These are phyloP conservation scores for Desmophyllum pertusum DNA, from an alignment of 92 coral and sea anemone species.

Conservation along the genomic window DNA sequence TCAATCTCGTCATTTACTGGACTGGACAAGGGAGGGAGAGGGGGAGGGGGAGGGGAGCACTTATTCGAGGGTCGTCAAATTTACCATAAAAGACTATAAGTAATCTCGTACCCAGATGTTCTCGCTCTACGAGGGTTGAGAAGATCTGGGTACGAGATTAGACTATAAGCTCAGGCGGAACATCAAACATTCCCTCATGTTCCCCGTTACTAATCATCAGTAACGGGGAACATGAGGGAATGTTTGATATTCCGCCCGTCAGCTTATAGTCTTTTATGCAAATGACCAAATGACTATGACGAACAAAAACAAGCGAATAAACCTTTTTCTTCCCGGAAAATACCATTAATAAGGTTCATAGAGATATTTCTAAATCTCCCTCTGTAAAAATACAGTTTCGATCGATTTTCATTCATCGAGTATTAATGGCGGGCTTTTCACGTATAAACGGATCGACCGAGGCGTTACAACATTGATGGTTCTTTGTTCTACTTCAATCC, in stretches of 20 bases:
- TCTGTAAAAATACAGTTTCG: neutral
- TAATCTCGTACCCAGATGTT: too few species aligned
- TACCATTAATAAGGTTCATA: neutral
- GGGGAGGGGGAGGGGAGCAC: too few species aligned
- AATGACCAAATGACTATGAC: constrained; percentile 12
- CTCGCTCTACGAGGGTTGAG: too few species aligned
- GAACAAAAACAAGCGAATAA: constrained; percentile 43
- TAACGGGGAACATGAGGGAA: neutral
- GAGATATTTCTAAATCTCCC: neutral
- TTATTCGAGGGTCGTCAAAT: too few species aligned
- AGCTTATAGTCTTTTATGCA: constrained; percentile 33
- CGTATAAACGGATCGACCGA: neutral
- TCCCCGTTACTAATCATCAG: constrained; percentile 16
- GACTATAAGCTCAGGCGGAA: too few species aligned
- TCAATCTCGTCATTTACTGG: too few species aligned
- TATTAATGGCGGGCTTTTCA: constrained; percentile 5
- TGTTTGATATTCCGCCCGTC: constrained; percentile 29
- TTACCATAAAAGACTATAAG: too few species aligned
- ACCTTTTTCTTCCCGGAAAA: neutral
- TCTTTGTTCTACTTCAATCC: neutral
- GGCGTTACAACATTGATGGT: neutral
- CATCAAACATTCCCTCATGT: too few species aligned
- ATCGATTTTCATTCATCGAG: constrained; percentile 30
- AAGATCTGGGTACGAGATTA: too few species aligned
- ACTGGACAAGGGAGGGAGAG: too few species aligned